Base-by-base conservation (phyloP, 2,888 invertebrate genomes). In the Caenorhabditis wallacei region DNA sequence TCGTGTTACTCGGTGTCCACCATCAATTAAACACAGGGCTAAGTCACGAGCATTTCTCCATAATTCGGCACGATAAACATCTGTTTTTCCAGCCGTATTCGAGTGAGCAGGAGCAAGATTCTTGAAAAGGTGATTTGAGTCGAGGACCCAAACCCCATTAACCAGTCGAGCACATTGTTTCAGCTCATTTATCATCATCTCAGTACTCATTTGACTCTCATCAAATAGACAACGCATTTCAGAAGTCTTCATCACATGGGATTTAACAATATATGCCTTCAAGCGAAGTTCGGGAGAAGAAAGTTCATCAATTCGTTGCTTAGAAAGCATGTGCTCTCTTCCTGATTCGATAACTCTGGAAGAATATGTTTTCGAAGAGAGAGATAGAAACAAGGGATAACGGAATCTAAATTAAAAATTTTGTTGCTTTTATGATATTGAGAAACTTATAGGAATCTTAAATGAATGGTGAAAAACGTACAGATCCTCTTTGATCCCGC, bases 11-110 rank as follows among this genome's bases (percentile, higher is more conserved):
- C 78, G 30, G 56, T 84, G 85, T 1, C 84, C 85, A 2, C 68
- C 83, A 48, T 84, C 84, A 11, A 86, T 59, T 2, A 86, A 54
- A 53, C 78, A 80, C 13, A 86, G 78, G 8, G 85, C 84, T 37
- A 86, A 61, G 37, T 86, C 85, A 16, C 86, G 68, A 0, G 86
- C 86, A 43, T 84, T 80, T 70, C 86, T 64, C 86, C 86, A 86
- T 8, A 85, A 35, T 16, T 72, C 82, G 1, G 80, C 64, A n/a
- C 86, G 75, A 26, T 82, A 78, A 10, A 84, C 61, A 54, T 86
- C 86, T 0, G 74, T 72, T 83, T 78, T 84, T 74, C 86, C 85
- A 1, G 84, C 81, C n/a, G 75, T 72, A 66, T 84, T 84, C 18
- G 80, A 72, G 43, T 85, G 84, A 2, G 85, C 87, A 22, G 87